Base-by-base conservation (phyloP, 2,888 invertebrate species). In the Aphrophora alni region DNA sequence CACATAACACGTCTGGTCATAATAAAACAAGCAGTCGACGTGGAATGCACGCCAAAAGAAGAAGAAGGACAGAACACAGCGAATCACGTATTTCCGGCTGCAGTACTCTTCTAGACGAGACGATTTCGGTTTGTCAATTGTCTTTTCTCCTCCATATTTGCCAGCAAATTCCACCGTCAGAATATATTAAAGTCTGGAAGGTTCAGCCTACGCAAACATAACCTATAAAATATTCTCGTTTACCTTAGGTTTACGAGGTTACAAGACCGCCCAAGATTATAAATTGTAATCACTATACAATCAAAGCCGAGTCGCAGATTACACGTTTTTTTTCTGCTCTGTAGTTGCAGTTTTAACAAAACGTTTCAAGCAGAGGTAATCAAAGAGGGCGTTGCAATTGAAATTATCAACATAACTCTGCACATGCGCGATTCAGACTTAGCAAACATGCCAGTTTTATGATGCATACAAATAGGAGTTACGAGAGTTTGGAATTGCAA, bases 271-370 rank as follows among this genome's bases (percentile, higher is more conserved):
- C 59, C 59, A 59, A 14, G 59, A 59, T 21, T 59, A 21, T 59
- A 59, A 59, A 59, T 59, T 59, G 59, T 59, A 59, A 59, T 59
- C 59, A 59, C 59, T 59, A 59, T 59, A 59, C 59, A 59, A 59
- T 59, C 59, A 59, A 59, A 59, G 12, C 21, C 21, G 5, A 21
- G 21, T 59, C 59, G 59, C 59, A 21, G 59, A 59, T 59, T 21
- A 59, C 33, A 33, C 4, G 10, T 21, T 59, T 44, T 21, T 14
- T 21, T 59, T 21, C 59, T 21, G 12, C 2, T 44, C 33, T 12
- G 59, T 10, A n/a, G 59, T 59, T 59, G 59, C 59, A 59, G 59
- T 59, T 59, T 59, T 59, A 59, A 59, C 59, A 59, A 59, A 59
- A 59, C 59, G 59, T 59, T 59, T n/a, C 59, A 2, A 44, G 44